Evolutionary conservation across 2,888 invertebrate species (phyloP).

Genomic region (Phortica magna): DNA sequence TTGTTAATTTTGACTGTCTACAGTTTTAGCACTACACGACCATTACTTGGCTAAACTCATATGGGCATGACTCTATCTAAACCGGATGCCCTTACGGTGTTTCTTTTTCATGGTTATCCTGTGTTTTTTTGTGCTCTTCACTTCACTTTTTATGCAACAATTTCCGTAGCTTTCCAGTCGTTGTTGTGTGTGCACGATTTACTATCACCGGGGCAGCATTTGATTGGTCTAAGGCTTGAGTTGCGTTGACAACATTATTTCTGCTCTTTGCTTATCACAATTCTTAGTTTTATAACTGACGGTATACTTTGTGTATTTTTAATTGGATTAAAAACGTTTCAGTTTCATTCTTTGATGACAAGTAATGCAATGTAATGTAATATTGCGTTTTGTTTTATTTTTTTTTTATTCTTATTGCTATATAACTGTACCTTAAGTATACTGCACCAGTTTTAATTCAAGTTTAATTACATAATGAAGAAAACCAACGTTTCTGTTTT

Average conservation of each 20-base stretch:
- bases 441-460: neutral
- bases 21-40: conserved; percentile 16
- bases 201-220: conserved; percentile 27
- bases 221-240: conserved; percentile 16
- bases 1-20: conserved; percentile 49
- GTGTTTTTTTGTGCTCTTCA: neutral
- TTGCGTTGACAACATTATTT: conserved; percentile 1
- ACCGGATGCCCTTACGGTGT: neutral
- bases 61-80: neutral
- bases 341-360: conserved; percentile 24
- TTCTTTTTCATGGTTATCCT: neutral
- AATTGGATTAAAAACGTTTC: conserved; percentile 39
- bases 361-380: neutral
- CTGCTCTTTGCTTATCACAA: neutral
- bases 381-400: neutral
- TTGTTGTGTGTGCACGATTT: conserved; percentile 1
- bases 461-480: neutral
- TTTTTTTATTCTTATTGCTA: neutral
- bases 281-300: neutral
- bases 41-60: conserved; percentile 2
- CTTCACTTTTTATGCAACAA: conserved; percentile 24
- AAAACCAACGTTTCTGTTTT: neutral
- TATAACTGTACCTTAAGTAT: neutral
- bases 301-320: neutral
- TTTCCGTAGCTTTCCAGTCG: neutral